These are phyloP conservation scores for Dryomyza anilis DNA, from an alignment of 2,888 invertebrate species.

Conservation along the genomic window DNA sequence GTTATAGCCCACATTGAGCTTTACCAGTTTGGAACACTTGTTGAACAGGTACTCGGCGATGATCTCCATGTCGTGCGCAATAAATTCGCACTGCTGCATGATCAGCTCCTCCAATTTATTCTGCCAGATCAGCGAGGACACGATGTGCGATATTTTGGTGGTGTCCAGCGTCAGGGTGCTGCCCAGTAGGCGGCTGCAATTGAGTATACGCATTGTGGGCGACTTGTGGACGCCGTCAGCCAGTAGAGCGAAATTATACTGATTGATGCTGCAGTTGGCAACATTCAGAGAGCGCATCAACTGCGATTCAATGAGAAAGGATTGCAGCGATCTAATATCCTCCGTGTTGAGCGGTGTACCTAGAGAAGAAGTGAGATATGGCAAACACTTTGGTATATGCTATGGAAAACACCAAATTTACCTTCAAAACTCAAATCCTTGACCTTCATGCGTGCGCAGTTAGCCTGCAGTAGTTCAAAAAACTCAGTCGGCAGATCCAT, in stretches of 20 bases:
- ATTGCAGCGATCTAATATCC: slow-evolving; percentile 37
- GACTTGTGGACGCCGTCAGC: slow-evolving; percentile 57
- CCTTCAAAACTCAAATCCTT: slow-evolving; percentile 46
- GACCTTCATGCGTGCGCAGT: slow-evolving; percentile 37
- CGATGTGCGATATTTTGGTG: slow-evolving; percentile 44
- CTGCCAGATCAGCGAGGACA: slow-evolving; percentile 51
- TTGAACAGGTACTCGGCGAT: slow-evolving; percentile 49
- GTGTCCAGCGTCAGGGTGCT: slow-evolving; percentile 44
- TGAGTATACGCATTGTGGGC: slow-evolving; percentile 38
- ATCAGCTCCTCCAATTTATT: slow-evolving; percentile 48
- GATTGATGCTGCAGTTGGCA: slow-evolving; percentile 45
- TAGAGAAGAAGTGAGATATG: slow-evolving; percentile 18
- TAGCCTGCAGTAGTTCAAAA: slow-evolving; percentile 41
- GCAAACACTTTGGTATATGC: neutral
- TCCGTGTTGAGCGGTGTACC: slow-evolving; percentile 40
- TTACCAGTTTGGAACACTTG: slow-evolving; percentile 34
- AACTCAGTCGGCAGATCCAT: slow-evolving; percentile 46
- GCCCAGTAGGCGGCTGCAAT: slow-evolving; percentile 46
- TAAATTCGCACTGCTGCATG: slow-evolving; percentile 51
- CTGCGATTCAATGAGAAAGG: slow-evolving; percentile 41
- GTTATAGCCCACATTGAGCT: slow-evolving; percentile 49
- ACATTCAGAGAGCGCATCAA: slow-evolving; percentile 43
- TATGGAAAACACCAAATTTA: slow-evolving; percentile 20
- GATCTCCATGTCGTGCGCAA: slow-evolving; percentile 49
- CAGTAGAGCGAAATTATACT: slow-evolving; percentile 51